Evolutionary conservation across 2,888 invertebrate genomes (phyloP).

Genomic region (Phymatocera aterrima): DNA sequence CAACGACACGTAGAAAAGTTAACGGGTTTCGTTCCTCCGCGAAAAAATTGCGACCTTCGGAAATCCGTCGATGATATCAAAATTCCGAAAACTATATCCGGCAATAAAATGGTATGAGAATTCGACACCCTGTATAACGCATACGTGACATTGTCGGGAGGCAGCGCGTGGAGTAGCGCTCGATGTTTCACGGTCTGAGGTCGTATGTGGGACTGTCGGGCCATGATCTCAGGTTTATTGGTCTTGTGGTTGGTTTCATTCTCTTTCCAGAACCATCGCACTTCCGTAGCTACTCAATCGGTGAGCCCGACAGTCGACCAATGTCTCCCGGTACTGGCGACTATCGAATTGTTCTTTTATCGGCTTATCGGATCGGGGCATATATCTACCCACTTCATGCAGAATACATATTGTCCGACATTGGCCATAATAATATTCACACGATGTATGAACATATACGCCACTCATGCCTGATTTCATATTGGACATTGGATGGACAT

Average conservation of each 20-base stretch:
- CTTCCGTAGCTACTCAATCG: constrained; percentile 30
- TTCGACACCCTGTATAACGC: constrained; percentile 27
- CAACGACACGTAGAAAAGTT: no score
- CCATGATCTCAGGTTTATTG: constrained; percentile 41
- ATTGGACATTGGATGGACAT: not conserved
- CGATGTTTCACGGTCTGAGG: constrained; percentile 20
- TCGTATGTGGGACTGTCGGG: constrained; percentile 12
- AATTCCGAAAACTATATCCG: no score
- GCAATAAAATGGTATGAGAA: not conserved
- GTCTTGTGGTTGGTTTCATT: constrained; percentile 24
- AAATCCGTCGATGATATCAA: not conserved
- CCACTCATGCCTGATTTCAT: no score
- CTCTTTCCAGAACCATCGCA: not conserved
- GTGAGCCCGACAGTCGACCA: not conserved
- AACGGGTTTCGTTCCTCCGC: no score
- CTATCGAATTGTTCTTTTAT: constrained; percentile 34
- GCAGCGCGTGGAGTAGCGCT: constrained; percentile 1
- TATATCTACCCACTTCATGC: not conserved
- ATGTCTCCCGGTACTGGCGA: constrained; percentile 9
- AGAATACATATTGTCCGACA: not conserved
- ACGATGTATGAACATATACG: no score
- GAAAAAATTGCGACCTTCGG: not conserved
- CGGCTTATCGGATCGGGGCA: constrained; percentile 2
- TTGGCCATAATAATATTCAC: no score
- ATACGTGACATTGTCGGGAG: constrained; percentile 35